Evolutionary conservation across 2,888 invertebrate genomes (phyloP).

Genomic region (Lepidonotus clava): DNA sequence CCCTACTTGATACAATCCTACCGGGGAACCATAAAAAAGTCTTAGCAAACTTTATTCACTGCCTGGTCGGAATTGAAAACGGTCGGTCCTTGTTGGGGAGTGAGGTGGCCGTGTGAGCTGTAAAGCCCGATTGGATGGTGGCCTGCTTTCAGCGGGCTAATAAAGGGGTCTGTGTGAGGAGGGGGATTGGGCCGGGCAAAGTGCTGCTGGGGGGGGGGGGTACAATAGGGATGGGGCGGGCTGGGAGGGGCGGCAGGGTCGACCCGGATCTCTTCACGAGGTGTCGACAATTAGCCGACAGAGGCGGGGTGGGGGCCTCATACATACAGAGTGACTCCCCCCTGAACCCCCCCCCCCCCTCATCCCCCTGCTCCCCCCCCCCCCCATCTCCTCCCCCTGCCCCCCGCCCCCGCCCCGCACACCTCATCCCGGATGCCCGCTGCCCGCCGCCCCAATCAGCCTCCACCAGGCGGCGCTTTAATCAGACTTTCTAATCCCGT

Average conservation of each 20-base stretch:
- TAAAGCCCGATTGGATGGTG: too few relatives aligned
- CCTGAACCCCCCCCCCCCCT: neutral
- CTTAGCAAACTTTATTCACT: slow-evolving; percentile 11
- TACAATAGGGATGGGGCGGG: too few relatives aligned
- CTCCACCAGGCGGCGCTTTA: neutral
- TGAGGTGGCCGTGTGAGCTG: too few relatives aligned
- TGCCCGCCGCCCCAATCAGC: neutral
- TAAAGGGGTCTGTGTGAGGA: neutral
- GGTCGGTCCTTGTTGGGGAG: too few relatives aligned
- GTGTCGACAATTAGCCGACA: too few relatives aligned
- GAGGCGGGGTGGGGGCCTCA: too few relatives aligned
- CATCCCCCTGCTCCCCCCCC: neutral
- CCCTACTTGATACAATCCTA: neutral
- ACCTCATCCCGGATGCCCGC: neutral
- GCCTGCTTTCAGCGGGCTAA: too few relatives aligned
- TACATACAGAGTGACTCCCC: neutral
- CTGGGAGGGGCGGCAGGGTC: too few relatives aligned
- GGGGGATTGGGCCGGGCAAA: neutral
- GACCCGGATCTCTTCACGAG: too few relatives aligned
- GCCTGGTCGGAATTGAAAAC: too few relatives aligned
- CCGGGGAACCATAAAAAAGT: neutral
- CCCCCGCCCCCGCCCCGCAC: neutral
- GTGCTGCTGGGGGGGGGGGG: too few relatives aligned
- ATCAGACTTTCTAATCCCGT: neutral
- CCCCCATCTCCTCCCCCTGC: neutral